phyloP scores from a whole-genome alignment of 2,888 invertebrate genomes.

The Polymixis lichenea region DNA sequence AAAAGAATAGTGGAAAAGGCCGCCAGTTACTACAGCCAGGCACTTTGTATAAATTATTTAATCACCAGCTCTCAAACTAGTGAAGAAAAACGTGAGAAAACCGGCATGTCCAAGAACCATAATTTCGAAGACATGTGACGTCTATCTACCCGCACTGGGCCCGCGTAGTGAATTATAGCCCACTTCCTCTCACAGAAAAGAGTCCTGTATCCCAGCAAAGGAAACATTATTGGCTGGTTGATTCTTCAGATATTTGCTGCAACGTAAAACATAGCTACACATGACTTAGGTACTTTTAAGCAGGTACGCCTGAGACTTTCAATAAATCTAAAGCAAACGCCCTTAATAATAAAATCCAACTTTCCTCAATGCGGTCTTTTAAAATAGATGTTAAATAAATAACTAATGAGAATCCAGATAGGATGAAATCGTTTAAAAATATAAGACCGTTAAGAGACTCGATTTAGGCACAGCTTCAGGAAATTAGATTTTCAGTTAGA shows the following conservation, averaged over 20 bases:
- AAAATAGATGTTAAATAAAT: slow-evolving; percentile 6
- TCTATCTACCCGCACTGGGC: background rate
- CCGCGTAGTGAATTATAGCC: background rate
- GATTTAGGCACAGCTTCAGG: slow-evolving; percentile 21
- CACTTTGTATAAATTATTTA: too few relatives aligned
- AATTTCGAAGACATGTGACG: background rate
- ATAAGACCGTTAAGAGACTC: slow-evolving; percentile 10
- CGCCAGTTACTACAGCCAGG: too few relatives aligned
- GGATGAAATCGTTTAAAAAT: slow-evolving; percentile 31
- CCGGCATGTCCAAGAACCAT: background rate
- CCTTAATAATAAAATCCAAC: background rate
- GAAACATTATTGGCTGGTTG: background rate
- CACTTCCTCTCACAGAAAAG: background rate
- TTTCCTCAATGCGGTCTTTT: background rate
- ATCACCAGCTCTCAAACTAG: too few relatives aligned
- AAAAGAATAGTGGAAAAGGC: too few relatives aligned
- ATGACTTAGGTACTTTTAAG: too few relatives aligned
- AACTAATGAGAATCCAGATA: slow-evolving; percentile 45
- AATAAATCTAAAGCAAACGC: background rate
- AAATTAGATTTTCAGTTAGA: slow-evolving; percentile 45
- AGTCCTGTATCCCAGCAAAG: background rate
- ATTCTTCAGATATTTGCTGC: background rate
- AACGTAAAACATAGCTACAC: background rate
- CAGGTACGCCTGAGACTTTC: background rate
- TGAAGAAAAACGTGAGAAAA: background rate